These are phyloP conservation scores for Scyliorhinus canicula DNA, from an alignment of 2,797 vertebrate genomes.

Conservation along the genomic window DNA sequence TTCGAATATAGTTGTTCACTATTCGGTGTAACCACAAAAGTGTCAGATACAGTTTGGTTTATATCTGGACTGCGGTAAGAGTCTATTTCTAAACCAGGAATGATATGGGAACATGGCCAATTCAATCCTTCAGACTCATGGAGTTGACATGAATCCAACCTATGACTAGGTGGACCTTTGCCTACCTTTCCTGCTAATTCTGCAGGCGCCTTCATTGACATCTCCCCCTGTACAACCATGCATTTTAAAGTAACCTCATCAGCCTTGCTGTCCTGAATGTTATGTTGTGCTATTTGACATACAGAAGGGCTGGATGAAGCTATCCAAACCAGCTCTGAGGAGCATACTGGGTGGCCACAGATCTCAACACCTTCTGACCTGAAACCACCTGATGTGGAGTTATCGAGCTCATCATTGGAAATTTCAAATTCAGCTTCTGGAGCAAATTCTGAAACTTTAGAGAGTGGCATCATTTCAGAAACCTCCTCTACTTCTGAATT, in stretches of 20 bases:
- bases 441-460: neutral
- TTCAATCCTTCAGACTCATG: neutral
- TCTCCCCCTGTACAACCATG: neutral
- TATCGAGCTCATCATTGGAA: neutral
- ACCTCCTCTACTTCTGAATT: neutral
- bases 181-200: neutral
- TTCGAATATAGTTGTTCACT: neutral
- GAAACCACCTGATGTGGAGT: neutral
- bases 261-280: neutral
- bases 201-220: neutral
- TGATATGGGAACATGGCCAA: neutral
- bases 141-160: neutral
- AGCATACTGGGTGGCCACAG: neutral
- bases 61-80: neutral
- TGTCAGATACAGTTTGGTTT: neutral
- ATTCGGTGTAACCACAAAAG: neutral
- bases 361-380: slow-evolving; percentile 5
- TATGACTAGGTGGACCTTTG: neutral
- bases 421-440: neutral
- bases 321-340: neutral
- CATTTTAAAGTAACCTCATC: neutral
- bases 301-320: neutral
- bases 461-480: neutral
- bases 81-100: neutral
- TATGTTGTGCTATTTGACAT: neutral